Base-by-base conservation (phyloP, 2,797 vertebrate genomes). In the Astyanax mexicanus region DNA sequence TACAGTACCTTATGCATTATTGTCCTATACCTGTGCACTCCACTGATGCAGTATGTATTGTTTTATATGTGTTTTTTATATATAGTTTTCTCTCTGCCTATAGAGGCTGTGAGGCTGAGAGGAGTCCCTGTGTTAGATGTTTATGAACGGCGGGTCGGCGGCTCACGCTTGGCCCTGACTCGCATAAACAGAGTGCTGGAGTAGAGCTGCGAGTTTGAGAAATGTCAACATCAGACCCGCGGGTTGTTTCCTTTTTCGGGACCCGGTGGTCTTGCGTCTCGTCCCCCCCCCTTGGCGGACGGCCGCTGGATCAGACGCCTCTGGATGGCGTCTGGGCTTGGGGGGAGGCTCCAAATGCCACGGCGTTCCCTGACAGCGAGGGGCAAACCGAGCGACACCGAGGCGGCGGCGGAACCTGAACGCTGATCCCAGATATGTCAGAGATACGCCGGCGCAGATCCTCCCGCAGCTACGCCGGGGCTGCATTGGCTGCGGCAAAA, bases 221-320 rank as follows among this genome's bases (percentile, higher is more conserved):
- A 88, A 90, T 90, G 89, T 89, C 89, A 89, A 77, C 77, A 84
- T 83, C 67, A 85, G 86, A 86, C 80, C 82, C 68, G 64, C 9
- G 19, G 81, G 78, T 88, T 77, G 79, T 82, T 85, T 75, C 55
- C 55, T 77, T 25, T 82, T 75, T 78, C 62, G 74, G 69, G 68
- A 72, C 84, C 85, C 72, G 45, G 32, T 76, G 85, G 85, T 83
- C 84, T 77, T 84, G 81, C 64, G 49, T 79, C 68, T 12, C 23
- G 67, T 54, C 78, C 76, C 71, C 81, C 74, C 38, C n/a, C n/a
- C n/a, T n/a, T n/a, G n/a, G 73, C 37, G 77, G 81, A 83, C 77
- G 77, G 77, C 82, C 69, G 57, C 64, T 74, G 78, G 81, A 81
- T 81, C 70, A 86, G 84, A 81, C 82, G 74, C 81, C 81, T 81